Evolutionary conservation across 1,140 invertebrate species (phyloP).

Genomic region (Lethocerus indicus): DNA sequence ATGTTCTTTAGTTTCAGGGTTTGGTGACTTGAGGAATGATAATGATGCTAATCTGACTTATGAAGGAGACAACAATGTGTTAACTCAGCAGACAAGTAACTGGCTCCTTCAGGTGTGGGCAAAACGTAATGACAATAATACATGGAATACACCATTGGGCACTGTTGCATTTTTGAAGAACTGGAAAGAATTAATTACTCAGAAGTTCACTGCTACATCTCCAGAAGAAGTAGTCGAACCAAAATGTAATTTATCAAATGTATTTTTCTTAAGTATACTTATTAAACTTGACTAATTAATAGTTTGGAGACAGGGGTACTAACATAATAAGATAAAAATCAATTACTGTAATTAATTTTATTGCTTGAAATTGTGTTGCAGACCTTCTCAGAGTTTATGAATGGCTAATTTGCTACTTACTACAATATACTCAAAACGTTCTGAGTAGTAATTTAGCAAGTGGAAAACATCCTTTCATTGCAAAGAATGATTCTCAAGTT

Average conservation of each 20-base stretch:
- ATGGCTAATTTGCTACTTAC: conserved; percentile 69
- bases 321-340: too few species aligned
- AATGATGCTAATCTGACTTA: conserved; percentile 89
- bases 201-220: conserved; percentile 28
- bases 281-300: neutral
- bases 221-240: conserved; percentile 23
- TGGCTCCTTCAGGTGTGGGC: conserved; percentile 36
- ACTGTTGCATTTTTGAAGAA: conserved; percentile 41
- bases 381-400: conserved; percentile 55
- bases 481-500: conserved; percentile 65
- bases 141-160: conserved; percentile 46
- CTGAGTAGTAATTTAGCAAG: conserved; percentile 33
- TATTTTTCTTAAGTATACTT: conserved; percentile 11
- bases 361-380: conserved; percentile 21
- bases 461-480: conserved; percentile 48
- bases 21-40: conserved; percentile 70
- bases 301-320: too few species aligned
- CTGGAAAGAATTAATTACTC: conserved; percentile 28
- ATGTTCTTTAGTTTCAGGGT: conserved; percentile 38
- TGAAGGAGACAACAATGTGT: conserved; percentile 91
- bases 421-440: conserved; percentile 46
- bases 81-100: conserved; percentile 88
- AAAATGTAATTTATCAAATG: conserved; percentile 11
- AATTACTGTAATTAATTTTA: neutral
- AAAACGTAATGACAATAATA: conserved; percentile 10